Conservation (phyloP, 2,888 invertebrate genomes). For the Gortyna flavago region DNA sequence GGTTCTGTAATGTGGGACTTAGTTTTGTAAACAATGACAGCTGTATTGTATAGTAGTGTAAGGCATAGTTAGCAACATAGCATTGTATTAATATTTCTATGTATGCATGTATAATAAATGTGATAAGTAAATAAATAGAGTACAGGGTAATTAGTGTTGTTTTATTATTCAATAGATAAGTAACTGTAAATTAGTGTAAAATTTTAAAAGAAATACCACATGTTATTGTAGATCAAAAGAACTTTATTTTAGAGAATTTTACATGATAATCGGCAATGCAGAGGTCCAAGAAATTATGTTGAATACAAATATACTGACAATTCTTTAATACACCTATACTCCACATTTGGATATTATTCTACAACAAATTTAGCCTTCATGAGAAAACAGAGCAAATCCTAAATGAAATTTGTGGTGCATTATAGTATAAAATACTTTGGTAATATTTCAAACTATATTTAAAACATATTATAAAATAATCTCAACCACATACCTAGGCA, state of each 20-base stretch:
- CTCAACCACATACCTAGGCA: conserved; percentile 77
- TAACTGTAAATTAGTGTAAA: neutral
- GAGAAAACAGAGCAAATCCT: conserved; percentile 81
- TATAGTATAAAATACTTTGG: conserved; percentile 78
- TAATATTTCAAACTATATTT: conserved; percentile 74
- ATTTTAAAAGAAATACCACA: conserved; percentile 37
- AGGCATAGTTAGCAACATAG: conserved; percentile 13
- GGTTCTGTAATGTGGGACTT: neutral
- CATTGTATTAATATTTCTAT: conserved; percentile 29
- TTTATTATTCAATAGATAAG: conserved; percentile 37
- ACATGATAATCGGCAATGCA: conserved; percentile 90
- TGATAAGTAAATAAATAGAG: conserved; percentile 43
- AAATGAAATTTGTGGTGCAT: conserved; percentile 82
- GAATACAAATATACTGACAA: conserved; percentile 88
- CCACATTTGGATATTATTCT: conserved; percentile 86
- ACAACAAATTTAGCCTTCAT: conserved; percentile 84
- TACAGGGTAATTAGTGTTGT: conserved; percentile 28
- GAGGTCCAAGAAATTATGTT: conserved; percentile 88
- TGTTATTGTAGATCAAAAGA: conserved; percentile 88
- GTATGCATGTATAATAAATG: conserved; percentile 17
- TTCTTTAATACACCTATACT: conserved; percentile 87
- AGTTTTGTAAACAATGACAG: conserved; percentile 24
- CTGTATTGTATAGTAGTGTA: conserved; percentile 36
- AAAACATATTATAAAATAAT: conserved; percentile 79
- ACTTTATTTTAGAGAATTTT: conserved; percentile 90